Percentiles rank a stretch among this genome's conserved stretches.
phyloP scores from a whole-genome alignment of 2,113 vertebrate genomes.

The Ciconia maguari region DNA sequence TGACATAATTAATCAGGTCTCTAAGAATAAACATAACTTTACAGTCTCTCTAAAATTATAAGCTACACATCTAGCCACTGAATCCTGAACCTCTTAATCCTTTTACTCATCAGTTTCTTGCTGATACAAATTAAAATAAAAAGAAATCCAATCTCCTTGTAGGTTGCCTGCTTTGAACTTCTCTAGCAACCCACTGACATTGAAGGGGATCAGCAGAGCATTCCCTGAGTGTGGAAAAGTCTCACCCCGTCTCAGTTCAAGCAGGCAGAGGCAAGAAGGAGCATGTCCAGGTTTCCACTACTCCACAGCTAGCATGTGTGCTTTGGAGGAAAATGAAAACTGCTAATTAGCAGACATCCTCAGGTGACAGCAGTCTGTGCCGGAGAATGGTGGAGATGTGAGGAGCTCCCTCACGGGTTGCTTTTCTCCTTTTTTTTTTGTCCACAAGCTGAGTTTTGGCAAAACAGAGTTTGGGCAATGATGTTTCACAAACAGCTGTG shows the following conservation, averaged over 20 bases:
- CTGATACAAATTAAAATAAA: not conserved
- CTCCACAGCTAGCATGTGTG: accelerated
- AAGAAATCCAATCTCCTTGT: not conserved
- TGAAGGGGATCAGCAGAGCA: not conserved
- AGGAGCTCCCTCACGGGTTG: not conserved
- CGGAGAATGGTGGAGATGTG: not conserved
- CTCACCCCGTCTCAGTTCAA: accelerated
- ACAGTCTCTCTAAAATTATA: not conserved
- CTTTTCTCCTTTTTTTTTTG: not conserved
- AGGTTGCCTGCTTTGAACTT: not conserved
- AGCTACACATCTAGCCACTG: not conserved
- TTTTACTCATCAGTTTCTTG: not conserved
- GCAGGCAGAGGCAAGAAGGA: not conserved
- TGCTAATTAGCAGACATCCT: not conserved
- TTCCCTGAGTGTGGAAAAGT: not conserved
- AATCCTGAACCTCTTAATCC: not conserved
- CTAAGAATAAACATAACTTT: not conserved
- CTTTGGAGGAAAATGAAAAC: not conserved
- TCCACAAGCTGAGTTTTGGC: not conserved
- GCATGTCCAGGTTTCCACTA: not conserved
- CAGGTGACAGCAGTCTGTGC: not conserved
- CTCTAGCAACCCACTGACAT: not conserved
- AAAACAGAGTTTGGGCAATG: not conserved
- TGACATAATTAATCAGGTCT: not conserved
- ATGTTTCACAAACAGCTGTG: not conserved